phyloP scores from a whole-genome alignment of 2,113 vertebrate genomes.

The Lepisosteus oculatus region DNA sequence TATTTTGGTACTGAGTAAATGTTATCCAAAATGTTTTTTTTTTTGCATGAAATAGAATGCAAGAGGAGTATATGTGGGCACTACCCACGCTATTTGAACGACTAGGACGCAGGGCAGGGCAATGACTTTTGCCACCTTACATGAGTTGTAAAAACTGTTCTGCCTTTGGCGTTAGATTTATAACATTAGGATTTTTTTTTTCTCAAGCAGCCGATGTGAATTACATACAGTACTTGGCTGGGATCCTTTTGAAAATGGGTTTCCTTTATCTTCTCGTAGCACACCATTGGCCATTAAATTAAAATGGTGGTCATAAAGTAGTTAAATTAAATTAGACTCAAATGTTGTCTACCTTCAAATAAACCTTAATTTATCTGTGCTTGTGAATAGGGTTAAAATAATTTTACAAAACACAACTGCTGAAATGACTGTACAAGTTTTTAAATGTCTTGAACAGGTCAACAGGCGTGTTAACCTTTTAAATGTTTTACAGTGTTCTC shows the following conservation, averaged over 20 bases:
- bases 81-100: background rate
- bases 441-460: background rate
- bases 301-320: too few species aligned
- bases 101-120: conserved; percentile 7
- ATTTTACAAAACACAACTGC: too few species aligned
- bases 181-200: conserved; percentile 32
- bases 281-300: background rate
- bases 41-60: background rate
- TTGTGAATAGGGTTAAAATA: too few species aligned
- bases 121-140: conserved; percentile 43
- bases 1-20: too few species aligned
- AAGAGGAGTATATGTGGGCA: background rate
- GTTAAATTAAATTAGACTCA: too few species aligned
- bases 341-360: too few species aligned
- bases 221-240: conserved; percentile 39
- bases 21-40: too few species aligned
- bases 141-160: conserved; percentile 49
- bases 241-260: conserved; percentile 35
- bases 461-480: background rate
- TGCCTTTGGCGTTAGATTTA: conserved; percentile 41
- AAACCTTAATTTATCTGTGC: too few species aligned
- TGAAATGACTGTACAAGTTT: too few species aligned
- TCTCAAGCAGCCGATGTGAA: conserved; percentile 39
- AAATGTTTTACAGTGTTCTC: conserved; percentile 68
- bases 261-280: background rate